A percentile compares a stretch with the other conserved stretches of the same genome.
These are phyloP conservation scores for Ardeotis arabs DNA, from an alignment of 2,113 vertebrate species.

Conservation along the genomic window DNA sequence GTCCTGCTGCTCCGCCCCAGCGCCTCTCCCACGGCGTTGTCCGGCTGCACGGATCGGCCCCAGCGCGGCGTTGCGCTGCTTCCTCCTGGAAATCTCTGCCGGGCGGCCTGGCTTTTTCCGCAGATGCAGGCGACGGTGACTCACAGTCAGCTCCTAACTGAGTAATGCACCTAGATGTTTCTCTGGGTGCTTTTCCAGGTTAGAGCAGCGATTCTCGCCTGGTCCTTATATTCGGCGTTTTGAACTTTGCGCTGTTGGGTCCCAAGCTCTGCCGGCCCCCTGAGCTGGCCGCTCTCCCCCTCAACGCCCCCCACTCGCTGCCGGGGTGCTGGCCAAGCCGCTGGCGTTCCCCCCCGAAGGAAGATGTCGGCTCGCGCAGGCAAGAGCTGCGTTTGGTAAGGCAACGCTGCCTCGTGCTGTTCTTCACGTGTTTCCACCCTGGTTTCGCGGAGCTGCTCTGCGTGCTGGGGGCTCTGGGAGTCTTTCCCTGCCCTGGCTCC, in stretches of 20 bases:
- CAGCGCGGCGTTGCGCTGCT: background rate
- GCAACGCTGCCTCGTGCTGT: background rate
- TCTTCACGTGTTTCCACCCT: background rate
- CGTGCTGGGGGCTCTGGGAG: background rate
- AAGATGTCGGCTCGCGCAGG: accelerated
- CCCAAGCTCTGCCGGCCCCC: background rate
- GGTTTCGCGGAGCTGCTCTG: background rate
- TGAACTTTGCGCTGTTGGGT: background rate
- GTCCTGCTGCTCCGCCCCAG: background rate
- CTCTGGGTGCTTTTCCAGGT: constrained; percentile 11
- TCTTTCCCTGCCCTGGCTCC: background rate
- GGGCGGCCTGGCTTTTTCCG: background rate
- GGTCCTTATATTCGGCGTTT: background rate
- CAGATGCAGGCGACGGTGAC: constrained; percentile 31
- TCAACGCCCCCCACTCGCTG: background rate
- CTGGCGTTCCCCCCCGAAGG: background rate
- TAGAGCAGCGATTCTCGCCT: background rate
- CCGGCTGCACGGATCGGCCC: accelerated
- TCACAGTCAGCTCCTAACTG: constrained; percentile 58
- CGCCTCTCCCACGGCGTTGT: accelerated
- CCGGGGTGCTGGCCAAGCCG: background rate
- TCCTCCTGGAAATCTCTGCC: background rate
- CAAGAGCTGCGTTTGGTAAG: background rate
- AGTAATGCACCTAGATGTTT: constrained; percentile 14
- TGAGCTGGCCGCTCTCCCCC: background rate